Evolutionary conservation across 2,797 vertebrate genomes (phyloP), one percentile per base, ranked within the genome.

Genomic region (Somateria mollissima): DNA sequence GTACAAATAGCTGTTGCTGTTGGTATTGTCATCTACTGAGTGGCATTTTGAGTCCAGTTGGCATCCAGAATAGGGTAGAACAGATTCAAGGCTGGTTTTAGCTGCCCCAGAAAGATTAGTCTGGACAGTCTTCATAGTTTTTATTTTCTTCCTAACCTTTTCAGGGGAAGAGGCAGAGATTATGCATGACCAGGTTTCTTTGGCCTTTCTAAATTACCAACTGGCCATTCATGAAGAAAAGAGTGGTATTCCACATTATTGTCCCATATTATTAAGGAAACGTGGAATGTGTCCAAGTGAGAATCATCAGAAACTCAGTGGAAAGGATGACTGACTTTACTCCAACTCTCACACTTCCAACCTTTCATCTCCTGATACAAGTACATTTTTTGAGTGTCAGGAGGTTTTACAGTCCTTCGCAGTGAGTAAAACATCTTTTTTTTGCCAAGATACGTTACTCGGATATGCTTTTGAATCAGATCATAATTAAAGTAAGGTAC

Each of bases 301-400:
- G 56, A 86, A 75, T 73, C 36, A 19, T 53, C 80, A 53, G 41
- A 93, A 77, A 77, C 13, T 82, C 51, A 12, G 37, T 78, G 51
- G 69, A 89, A 95, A 91, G 72, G 54, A 70, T 90, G 66, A 79
- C 49, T 86, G 79, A 73, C 64, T 93, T 93, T 66, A 87, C 27
- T 20, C 14, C 0, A 7, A 49, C 60, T 93, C 43, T 28, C 1
- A 0, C n/a, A 24, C 30, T 84, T 92, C 45, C 66, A 91, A 49
- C 37, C 32, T 93, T 92, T 91, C 60, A 67, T 91, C 76, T 96
- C 43, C 54, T 86, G 56, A 90, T 75, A 84, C 0, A 0, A 89
- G 37, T 69, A 43, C 65, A 36, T 81, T 66, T 93, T 92, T 84
- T 64, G 32, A 78, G n/a, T 76, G n/a, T 70, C 73, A 70, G 61